phyloP scores from a whole-genome alignment of 92 coral and sea anemone genomes.

The Heteractis magnifica region DNA sequence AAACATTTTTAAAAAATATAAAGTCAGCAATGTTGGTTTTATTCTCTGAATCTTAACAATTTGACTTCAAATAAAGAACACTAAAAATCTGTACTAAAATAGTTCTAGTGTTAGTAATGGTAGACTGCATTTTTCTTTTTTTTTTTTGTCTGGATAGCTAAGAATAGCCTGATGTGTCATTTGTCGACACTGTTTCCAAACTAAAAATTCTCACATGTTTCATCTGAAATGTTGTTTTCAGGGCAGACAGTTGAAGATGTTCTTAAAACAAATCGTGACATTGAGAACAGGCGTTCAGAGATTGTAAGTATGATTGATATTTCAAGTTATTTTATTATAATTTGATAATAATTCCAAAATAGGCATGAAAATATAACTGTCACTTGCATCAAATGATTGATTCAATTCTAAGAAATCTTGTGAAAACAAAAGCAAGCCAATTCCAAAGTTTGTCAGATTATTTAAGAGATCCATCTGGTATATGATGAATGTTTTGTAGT shows the following conservation, averaged over 20 bases:
- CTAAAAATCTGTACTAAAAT: neutral
- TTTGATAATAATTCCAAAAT: no score
- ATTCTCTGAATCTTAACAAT: neutral
- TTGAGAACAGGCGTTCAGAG: constrained; percentile 64
- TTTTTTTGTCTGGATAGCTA: neutral
- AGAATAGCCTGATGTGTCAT: neutral
- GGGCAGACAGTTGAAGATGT: constrained; percentile 79
- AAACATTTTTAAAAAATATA: neutral
- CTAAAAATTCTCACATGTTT: no score
- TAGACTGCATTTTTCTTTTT: neutral
- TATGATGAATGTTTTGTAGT: neutral
- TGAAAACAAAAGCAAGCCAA: neutral
- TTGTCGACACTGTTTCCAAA: neutral
- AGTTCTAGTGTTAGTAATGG: neutral
- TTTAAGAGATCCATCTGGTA: neutral
- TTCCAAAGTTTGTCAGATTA: neutral
- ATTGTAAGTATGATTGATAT: constrained; percentile 56
- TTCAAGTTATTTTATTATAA: no score
- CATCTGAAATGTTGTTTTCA: constrained; percentile 9
- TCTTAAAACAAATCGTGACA: constrained; percentile 64
- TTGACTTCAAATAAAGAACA: neutral
- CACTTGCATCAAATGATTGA: neutral
- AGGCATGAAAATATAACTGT: no score
- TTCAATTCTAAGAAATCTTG: no score
- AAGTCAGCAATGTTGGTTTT: neutral